Conservation (phyloP, 2,888 invertebrate genomes). For the Julus scandinavius region DNA sequence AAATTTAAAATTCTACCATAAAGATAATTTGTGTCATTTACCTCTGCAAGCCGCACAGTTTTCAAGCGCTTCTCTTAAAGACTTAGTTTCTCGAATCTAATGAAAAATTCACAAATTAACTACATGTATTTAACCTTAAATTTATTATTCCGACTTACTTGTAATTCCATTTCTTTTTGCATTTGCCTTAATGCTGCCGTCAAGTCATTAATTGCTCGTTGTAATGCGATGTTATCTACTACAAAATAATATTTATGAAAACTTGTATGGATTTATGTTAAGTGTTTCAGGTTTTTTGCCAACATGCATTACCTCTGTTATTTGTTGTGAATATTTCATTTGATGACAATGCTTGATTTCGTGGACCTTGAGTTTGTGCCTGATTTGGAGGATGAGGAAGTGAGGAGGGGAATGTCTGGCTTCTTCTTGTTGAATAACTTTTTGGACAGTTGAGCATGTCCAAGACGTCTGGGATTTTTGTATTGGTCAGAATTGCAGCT, state of each 20-base stretch:
- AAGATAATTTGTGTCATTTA: not conserved
- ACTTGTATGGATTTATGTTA: not conserved
- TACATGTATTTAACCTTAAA: not conserved
- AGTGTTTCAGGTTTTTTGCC: not conserved
- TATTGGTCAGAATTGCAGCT: conserved; percentile 53
- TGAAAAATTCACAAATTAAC: conserved; percentile 54
- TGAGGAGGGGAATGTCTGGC: not conserved
- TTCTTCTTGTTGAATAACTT: conserved; percentile 31
- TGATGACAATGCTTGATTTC: not conserved
- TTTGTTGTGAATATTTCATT: conserved; percentile 50
- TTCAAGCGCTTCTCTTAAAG: conserved; percentile 77
- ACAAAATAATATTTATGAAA: conserved; percentile 24
- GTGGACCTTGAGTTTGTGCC: conserved; percentile 1
- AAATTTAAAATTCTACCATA: too few species aligned
- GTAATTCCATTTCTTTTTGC: conserved; percentile 55
- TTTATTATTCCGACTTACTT: conserved; percentile 42
- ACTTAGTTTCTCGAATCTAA: conserved; percentile 74
- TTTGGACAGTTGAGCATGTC: conserved; percentile 57
- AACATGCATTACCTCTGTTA: conserved; percentile 7
- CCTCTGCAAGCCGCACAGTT: conserved; percentile 74
- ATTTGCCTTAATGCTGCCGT: conserved; percentile 51
- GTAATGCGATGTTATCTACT: conserved; percentile 30
- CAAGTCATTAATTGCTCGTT: conserved; percentile 52
- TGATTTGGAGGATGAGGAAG: not conserved
- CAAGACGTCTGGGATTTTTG: conserved; percentile 51